Evolutionary conservation across 2,888 invertebrate species (phyloP).

Genomic region (Troilus luridus): DNA sequence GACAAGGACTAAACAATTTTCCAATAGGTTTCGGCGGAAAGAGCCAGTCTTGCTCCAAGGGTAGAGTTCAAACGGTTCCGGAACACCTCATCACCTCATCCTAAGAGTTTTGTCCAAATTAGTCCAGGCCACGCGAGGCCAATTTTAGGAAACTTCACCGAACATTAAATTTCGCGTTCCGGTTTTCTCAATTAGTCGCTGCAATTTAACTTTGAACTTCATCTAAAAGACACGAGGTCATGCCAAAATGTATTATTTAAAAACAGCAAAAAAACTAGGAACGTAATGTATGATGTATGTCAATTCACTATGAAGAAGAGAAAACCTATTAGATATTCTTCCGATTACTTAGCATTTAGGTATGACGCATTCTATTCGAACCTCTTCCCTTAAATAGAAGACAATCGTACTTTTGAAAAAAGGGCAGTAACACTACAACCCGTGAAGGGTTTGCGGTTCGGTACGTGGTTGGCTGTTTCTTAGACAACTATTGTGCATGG

Average conservation of each 20-base stretch:
- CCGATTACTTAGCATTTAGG: too few species aligned
- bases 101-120: background rate
- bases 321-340: too few species aligned
- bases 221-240: background rate
- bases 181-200: background rate
- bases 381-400: too few species aligned
- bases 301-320: too few species aligned
- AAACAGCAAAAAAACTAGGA: background rate
- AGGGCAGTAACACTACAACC: too few species aligned
- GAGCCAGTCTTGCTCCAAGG: background rate
- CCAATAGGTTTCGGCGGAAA: constrained; percentile 28
- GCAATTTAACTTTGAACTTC: background rate
- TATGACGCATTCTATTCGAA: too few species aligned
- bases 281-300: too few species aligned
- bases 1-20: constrained; percentile 26
- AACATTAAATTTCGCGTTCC: background rate
- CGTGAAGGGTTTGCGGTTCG: too few species aligned
- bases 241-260: background rate
- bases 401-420: too few species aligned
- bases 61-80: background rate
- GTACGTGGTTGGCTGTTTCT: too few species aligned
- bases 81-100: constrained; percentile 2
- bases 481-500: too few species aligned
- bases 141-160: background rate
- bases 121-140: background rate